A percentile compares a stretch with the other conserved stretches of the same genome.
Conservation (phyloP, 2,888 invertebrate genomes). For the Hirtodrosophila alboralis region DNA sequence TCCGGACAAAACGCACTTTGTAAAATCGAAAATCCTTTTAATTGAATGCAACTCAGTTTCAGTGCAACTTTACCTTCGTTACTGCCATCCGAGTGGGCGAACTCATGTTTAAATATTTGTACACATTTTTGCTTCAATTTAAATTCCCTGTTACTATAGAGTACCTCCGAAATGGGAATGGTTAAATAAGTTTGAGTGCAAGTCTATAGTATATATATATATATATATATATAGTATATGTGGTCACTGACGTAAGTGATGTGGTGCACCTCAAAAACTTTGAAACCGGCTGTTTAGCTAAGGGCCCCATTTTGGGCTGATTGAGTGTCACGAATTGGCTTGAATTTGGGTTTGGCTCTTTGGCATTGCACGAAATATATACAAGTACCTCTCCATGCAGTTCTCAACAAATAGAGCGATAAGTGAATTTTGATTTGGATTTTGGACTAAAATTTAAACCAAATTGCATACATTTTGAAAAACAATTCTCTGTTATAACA, state of each 20-base stretch:
- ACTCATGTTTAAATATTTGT: conserved; percentile 69
- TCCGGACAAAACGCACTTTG: conserved; percentile 67
- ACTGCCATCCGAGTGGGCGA: conserved; percentile 11
- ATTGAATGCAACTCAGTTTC: conserved; percentile 69
- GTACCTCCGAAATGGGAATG: conserved; percentile 19
- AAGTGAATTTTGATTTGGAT: conserved; percentile 25
- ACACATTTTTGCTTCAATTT: conserved; percentile 71
- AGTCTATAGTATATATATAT: not conserved
- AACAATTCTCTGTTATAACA: too few relatives aligned
- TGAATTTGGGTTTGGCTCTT: conserved; percentile 21
- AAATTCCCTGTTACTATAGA: conserved; percentile 67
- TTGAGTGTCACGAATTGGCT: conserved; percentile 43
- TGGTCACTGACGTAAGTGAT: conserved; percentile 46
- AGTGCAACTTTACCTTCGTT: conserved; percentile 45
- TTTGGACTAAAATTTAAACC: not conserved
- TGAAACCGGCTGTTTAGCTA: conserved; percentile 31
- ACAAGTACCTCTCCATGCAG: conserved; percentile 20
- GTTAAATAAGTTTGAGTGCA: conserved; percentile 15
- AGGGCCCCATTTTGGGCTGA: conserved; percentile 35
- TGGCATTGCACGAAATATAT: conserved; percentile 19
- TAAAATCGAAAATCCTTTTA: conserved; percentile 75
- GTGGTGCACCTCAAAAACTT: conserved; percentile 44
- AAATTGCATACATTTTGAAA: conserved; percentile 3
- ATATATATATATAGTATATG: conserved; percentile 7
- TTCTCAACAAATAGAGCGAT: conserved; percentile 28